Conservation (phyloP, 1,140 invertebrate species). For the Drosophila rufa region DNA sequence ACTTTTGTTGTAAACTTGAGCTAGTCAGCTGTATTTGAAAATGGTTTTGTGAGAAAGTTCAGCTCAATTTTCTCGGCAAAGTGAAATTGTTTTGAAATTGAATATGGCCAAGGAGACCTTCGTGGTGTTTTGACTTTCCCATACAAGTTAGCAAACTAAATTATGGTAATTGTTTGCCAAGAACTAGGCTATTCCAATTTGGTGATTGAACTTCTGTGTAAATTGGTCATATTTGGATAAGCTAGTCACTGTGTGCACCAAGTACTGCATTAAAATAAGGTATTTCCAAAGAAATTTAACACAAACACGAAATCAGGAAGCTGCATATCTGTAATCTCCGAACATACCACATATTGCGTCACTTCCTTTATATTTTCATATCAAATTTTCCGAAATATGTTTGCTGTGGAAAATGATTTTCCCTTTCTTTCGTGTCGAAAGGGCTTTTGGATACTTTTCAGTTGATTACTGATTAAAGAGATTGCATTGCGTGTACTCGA, state of each 20-base stretch:
- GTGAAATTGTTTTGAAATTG: slow-evolving; percentile 22
- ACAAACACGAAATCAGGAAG: neutral
- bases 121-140: neutral
- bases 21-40: slow-evolving; percentile 12
- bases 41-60: slow-evolving; percentile 8
- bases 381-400: neutral
- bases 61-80: slow-evolving; percentile 5
- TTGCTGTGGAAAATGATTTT: slow-evolving; percentile 9
- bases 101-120: neutral
- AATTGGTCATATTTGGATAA: no score
- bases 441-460: slow-evolving; percentile 28
- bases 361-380: neutral
- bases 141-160: slow-evolving; percentile 10
- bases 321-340: neutral
- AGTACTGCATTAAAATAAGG: no score
- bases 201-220: neutral
- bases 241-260: no score
- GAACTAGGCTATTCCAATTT: neutral
- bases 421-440: neutral
- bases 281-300: no score
- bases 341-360: neutral
- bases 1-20: slow-evolving; percentile 40
- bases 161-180: slow-evolving; percentile 10
- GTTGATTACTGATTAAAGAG: slow-evolving; percentile 58
- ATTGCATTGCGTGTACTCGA: slow-evolving; percentile 54